Conservation (phyloP, 1,140 invertebrate genomes). For the Cepaea nemoralis region DNA sequence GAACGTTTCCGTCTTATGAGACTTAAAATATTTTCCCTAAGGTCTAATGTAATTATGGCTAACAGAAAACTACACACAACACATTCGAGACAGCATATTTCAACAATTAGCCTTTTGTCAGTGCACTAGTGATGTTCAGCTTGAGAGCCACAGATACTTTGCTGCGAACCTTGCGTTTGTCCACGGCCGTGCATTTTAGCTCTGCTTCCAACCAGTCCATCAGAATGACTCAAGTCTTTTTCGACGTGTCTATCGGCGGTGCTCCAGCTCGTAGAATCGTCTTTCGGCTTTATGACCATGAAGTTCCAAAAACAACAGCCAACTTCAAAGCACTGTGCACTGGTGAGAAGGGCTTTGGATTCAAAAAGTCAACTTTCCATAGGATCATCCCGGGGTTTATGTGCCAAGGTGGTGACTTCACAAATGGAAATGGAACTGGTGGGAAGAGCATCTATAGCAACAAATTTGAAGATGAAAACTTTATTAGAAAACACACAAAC, state of each 20-base stretch:
- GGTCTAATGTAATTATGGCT: too few relatives aligned
- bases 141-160: background rate
- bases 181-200: background rate
- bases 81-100: too few relatives aligned
- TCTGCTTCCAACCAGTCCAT: background rate
- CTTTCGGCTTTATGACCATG: slow-evolving; percentile 59
- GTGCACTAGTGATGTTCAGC: slow-evolving; percentile 1
- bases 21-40: too few relatives aligned
- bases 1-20: too few relatives aligned
- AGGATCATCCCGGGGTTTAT: slow-evolving; percentile 73
- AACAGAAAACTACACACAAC: too few relatives aligned
- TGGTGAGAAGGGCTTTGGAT: slow-evolving; percentile 82
- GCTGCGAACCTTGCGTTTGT: too few relatives aligned
- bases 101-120: too few relatives aligned
- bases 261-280: slow-evolving; percentile 58
- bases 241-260: slow-evolving; percentile 64
- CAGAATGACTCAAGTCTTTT: slow-evolving; percentile 43
- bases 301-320: slow-evolving; percentile 89
- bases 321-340: slow-evolving; percentile 95
- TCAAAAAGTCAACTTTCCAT: slow-evolving; percentile 81
- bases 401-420: slow-evolving; percentile 91
- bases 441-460: slow-evolving; percentile 97
- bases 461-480: slow-evolving; percentile 97
- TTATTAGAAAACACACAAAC: slow-evolving; percentile 91
- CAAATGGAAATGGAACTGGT: slow-evolving; percentile 75